Base-by-base conservation (phyloP, 1,140 invertebrate species). In the Harlomillsia oculata region DNA sequence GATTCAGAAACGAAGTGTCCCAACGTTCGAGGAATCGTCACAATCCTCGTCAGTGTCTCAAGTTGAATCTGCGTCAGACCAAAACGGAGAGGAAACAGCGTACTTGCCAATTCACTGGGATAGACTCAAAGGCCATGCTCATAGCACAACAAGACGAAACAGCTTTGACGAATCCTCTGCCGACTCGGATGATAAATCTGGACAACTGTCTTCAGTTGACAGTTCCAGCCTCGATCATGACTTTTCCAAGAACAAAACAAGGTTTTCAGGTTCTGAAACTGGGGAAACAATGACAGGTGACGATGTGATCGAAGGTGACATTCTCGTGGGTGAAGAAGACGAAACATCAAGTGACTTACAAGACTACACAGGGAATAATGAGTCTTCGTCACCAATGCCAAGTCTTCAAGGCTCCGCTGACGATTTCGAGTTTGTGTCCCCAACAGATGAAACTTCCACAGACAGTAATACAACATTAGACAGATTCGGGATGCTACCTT, bases 261-360 rank as follows among this genome's bases (percentile, higher is more conserved):
- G n/a, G n/a, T n/a, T n/a, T n/a, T n/a, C n/a, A n/a, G n/a, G n/a
- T n/a, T n/a, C n/a, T 5, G 43, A 20, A 28, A 28, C 28, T 30
- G 9, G 5, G 14, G n/a, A n/a, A n/a, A n/a, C n/a, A n/a, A n/a
- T n/a, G n/a, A n/a, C 20, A 1, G 50, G 37, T 29, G 48, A 49
- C 23, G 50, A 50, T 23, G 50, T 53, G 23, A 44, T 50, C n/a
- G 57, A 57, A 29, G 63, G 62, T 14, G 63, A 65, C 41, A 55
- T 65, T 44, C 49, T 62, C 21, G 57, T 65, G 16, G 63, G 63
- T 2, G 63, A 65, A 3, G 60, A 65, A 20, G 59, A 62, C 11
- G 36, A 48, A 5, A 36, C 32, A 34, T 26, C 50, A 34, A 0
- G 36, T 8, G 55, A 59, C 28, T 30, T 55, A 18, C 41, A 52